Evolutionary conservation across 2,888 invertebrate species (phyloP).

Genomic region (Lydus trimaculatus): DNA sequence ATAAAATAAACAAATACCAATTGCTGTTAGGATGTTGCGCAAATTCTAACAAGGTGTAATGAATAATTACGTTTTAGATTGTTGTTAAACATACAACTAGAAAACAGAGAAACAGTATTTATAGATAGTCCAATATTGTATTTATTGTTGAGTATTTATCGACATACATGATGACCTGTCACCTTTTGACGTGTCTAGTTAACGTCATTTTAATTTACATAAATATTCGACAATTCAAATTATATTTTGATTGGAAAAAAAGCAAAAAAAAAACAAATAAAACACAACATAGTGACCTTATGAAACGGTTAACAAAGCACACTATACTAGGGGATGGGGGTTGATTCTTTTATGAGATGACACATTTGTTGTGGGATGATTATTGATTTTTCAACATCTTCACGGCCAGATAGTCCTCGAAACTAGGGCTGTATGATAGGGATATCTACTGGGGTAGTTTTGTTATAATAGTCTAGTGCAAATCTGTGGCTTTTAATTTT

Average conservation of each 20-base stretch:
- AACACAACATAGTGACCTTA: background rate
- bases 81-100: slow-evolving; percentile 22
- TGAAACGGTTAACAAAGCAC: background rate
- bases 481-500: slow-evolving; percentile 62
- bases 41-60: slow-evolving; percentile 8
- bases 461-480: slow-evolving; percentile 57
- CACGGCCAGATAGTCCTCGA: slow-evolving; percentile 40
- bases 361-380: slow-evolving; percentile 37
- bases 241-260: background rate
- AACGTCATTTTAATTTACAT: slow-evolving; percentile 39
- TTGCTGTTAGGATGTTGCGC: background rate
- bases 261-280: too few relatives aligned
- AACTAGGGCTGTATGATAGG: slow-evolving; percentile 39
- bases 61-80: slow-evolving; percentile 4
- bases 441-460: slow-evolving; percentile 42
- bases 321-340: slow-evolving; percentile 12
- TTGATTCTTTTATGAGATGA: slow-evolving; percentile 33
- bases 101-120: slow-evolving; percentile 27
- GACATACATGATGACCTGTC: slow-evolving; percentile 39
- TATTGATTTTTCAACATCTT: slow-evolving; percentile 48
- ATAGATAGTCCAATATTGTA: slow-evolving; percentile 31
- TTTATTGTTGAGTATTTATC: slow-evolving; percentile 39
- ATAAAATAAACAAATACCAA: slow-evolving; percentile 1
- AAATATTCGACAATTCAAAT: slow-evolving; percentile 25
- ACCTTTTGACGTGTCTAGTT: slow-evolving; percentile 41